phyloP scores from a whole-genome alignment of 2,797 vertebrate species.

The Crenichthys baileyi region DNA sequence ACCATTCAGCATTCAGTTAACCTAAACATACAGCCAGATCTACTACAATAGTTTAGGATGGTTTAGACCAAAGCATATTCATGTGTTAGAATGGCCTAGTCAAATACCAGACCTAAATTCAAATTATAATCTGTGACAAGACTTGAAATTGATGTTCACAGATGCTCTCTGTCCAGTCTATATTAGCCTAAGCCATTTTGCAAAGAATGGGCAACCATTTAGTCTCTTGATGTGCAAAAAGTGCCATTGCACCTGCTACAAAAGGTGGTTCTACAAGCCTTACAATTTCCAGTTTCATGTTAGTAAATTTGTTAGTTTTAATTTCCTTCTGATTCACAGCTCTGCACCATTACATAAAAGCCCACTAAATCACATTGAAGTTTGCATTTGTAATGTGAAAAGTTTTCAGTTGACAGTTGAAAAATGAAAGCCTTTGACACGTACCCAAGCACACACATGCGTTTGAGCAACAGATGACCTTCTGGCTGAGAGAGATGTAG shows the following conservation, averaged over 20 bases:
- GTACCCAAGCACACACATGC: slow-evolving; percentile 11
- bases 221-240: not conserved
- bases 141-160: not conserved
- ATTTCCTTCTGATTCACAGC: not conserved
- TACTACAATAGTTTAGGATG: not conserved
- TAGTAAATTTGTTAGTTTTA: too few relatives aligned
- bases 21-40: not conserved
- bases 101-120: not conserved
- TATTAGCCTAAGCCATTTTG: not conserved
- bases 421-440: slow-evolving; percentile 16
- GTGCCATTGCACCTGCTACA: not conserved
- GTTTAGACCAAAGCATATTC: not conserved
- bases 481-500: slow-evolving; percentile 31
- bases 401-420: not conserved
- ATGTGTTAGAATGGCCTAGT: not conserved
- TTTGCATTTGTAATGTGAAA: too few relatives aligned
- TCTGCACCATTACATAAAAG: not conserved
- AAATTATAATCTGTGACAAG: not conserved
- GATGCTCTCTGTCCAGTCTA: not conserved
- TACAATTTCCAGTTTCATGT: too few relatives aligned
- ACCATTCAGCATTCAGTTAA: not conserved
- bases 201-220: not conserved
- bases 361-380: not conserved
- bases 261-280: too few relatives aligned
- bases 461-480: slow-evolving; percentile 35